phyloP scores from a whole-genome alignment of 2,113 vertebrate species.

The Urocynchramus pylzowi region DNA sequence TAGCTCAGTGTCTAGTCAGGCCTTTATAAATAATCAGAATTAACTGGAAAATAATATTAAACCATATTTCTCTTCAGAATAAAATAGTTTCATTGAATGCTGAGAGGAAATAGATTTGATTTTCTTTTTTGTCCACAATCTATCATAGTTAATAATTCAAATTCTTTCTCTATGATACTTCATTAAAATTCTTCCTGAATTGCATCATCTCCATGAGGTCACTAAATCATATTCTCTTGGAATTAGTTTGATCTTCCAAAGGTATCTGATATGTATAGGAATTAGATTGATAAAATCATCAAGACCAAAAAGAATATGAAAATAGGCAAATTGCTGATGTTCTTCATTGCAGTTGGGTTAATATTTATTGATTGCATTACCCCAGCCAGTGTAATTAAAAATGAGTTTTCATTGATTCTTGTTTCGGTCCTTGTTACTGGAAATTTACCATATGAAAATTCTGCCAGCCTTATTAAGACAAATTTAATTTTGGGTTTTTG shows the following conservation, averaged over 20 bases:
- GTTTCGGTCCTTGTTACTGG: background rate
- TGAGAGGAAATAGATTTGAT: background rate
- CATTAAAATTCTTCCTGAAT: conserved; percentile 63
- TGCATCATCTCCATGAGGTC: conserved; percentile 25
- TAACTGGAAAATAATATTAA: background rate
- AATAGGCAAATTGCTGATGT: background rate
- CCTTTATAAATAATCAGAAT: background rate
- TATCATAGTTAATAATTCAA: background rate
- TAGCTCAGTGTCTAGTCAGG: background rate
- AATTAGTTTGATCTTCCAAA: conserved; percentile 25
- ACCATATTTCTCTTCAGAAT: background rate
- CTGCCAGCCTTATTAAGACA: background rate
- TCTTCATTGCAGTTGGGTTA: background rate
- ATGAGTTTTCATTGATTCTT: background rate
- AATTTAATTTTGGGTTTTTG: background rate
- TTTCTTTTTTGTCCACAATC: background rate
- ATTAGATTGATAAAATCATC: background rate
- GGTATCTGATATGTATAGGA: background rate
- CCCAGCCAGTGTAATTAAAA: background rate
- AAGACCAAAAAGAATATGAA: background rate
- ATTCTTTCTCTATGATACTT: background rate
- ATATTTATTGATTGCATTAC: background rate
- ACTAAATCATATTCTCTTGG: background rate
- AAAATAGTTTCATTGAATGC: background rate
- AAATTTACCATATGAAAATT: background rate